Base-by-base conservation (phyloP, 2,113 vertebrate genomes). In the Abramis brama region DNA sequence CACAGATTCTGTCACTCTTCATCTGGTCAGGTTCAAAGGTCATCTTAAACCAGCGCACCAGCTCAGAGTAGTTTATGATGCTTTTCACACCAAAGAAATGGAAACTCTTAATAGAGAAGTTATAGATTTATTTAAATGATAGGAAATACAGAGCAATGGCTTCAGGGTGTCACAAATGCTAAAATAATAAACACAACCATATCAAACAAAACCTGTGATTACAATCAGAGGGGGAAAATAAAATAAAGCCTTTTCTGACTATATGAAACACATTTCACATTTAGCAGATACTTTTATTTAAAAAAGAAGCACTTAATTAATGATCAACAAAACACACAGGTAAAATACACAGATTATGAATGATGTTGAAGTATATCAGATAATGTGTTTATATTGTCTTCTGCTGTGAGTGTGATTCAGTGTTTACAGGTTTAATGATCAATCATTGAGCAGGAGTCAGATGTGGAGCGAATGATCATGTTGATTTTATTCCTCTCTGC, bases 241-340 rank as follows among this genome's bases (percentile, higher is more conserved):
- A 30, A 30, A 30, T 30, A 30, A 39, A 6, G 36, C 6, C 36
- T 39, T 6, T 6, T 6, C 5, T 39, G 5, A 43, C 39, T 43
- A 0, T 1, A 0, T 2, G 0, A 7, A 1, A 39, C 6, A n/a
- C n/a, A n/a, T 36, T 36, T 7, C 36, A 39, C 5, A 43, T 43
- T 43, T 43, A 8, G 39, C 39, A 43, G 39, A 43, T 43, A 43
- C 7, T 43, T 43, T 8, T 43, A 43, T 43, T 43, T 43, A 43
- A 43, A 43, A 0, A 43, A 8, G 39, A 7, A 39, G 6, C 7
- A 8, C 39, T 39, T 39, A 1, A 39, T 43, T 39, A 39, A 39
- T 6, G 39, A 43, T 43, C 7, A 43, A 43, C 6, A 43, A 1
- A 43, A 43, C 39, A 43, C 7, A 43, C 6, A 39, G 6, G 6